Conservation (phyloP, 2,113 vertebrate genomes). For the Epinephelus cyanopodus region DNA sequence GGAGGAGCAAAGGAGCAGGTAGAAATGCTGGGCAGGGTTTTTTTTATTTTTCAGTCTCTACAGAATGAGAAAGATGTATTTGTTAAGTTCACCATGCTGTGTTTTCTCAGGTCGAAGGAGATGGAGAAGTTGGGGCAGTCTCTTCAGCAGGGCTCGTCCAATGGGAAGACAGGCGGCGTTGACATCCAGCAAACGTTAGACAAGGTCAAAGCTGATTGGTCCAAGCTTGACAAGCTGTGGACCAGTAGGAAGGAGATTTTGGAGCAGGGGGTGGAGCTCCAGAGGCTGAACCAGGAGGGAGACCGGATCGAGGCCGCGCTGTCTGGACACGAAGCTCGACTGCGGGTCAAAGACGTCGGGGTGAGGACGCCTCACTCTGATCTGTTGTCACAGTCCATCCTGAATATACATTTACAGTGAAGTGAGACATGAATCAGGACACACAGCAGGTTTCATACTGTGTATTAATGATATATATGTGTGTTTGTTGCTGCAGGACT, state of each 20-base stretch:
- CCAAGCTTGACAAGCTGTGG: conserved; percentile 84
- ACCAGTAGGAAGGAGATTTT: conserved; percentile 76
- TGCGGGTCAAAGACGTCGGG: conserved; percentile 85
- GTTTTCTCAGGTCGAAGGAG: conserved; percentile 67
- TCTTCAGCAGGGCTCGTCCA: conserved; percentile 50
- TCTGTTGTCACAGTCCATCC: background rate
- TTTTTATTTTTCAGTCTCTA: background rate
- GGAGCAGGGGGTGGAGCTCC: conserved; percentile 85
- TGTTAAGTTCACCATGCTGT: background rate
- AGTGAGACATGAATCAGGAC: background rate
- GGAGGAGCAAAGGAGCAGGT: conserved; percentile 83
- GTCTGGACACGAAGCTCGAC: conserved; percentile 87
- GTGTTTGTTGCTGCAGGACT: conserved; percentile 81
- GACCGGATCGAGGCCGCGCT: conserved; percentile 87
- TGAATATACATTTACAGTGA: background rate
- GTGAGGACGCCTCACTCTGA: conserved; percentile 71
- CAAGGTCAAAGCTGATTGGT: conserved; percentile 77
- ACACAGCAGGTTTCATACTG: too few relatives aligned
- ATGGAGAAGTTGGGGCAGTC: conserved; percentile 77
- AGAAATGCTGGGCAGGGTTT: too few relatives aligned
- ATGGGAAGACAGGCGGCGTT: conserved; percentile 21
- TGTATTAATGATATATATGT: background rate
- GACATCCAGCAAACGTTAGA: conserved; percentile 77
- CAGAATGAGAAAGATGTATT: background rate
- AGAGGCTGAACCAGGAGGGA: conserved; percentile 86